Base-by-base conservation (phyloP, 2,113 vertebrate genomes). In the Microtus ochrogaster region DNA sequence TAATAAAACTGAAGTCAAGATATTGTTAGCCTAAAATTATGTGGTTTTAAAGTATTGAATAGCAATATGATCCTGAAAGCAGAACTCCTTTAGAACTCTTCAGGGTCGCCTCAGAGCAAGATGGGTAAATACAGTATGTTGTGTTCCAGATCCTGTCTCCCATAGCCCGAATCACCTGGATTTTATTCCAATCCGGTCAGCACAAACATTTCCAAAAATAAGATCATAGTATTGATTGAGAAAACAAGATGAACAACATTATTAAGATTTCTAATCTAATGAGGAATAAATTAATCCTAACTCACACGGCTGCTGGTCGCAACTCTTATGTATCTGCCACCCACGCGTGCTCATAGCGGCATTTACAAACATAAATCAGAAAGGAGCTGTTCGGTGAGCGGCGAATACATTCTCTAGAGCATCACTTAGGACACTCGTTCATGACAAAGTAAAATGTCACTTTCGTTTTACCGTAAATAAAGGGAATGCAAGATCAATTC, bases 391-490 rank as follows among this genome's bases (percentile, higher is more conserved):
- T 98, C 98, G 94, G 97, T 96, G 92, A 97, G 96, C 96, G 97
- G 83, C 84, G 92, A 97, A 97, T 97, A 83, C 96, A 97, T 98
- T 97, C 98, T 70, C 97, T 97, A 98, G 98, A 98, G 91, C 94
- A 97, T 97, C 86, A 95, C 96, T 98, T 98, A 97, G 96, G 96
- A 90, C 41, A 96, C 97, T 97, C 96, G 97, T 98, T 97, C 96
- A 92, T 96, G 97, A 98, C 97, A 97, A 98, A 98, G 96, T 97
- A 76, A 97, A 98, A 96, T 96, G 97, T 98, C 97, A 97, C 92
- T 98, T 98, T 96, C 97, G 97, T 98, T 98, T 98, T 97, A 98
- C 98, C 97, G 94, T 98, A 98, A 98, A 98, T 98, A 98, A 98
- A 98, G 96, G 70, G 97, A 95, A 92, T 49, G 6, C 73, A 91